Evolutionary conservation across 2,797 vertebrate genomes (phyloP).

Genomic region (Thamnophis elegans): DNA sequence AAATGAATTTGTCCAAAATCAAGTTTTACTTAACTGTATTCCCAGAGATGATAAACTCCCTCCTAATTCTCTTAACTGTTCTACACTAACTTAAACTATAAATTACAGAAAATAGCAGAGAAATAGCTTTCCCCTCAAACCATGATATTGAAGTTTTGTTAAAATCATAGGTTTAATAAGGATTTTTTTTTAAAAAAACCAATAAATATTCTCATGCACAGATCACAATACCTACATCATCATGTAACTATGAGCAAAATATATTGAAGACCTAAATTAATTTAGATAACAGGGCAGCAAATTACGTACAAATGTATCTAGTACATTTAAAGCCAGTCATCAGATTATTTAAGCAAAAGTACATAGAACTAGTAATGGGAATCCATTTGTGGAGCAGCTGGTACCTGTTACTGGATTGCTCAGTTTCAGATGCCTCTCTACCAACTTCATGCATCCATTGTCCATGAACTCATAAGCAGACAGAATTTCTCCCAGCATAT

Average conservation of each 20-base stretch:
- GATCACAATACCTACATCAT: neutral
- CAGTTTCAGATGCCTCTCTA: constrained; percentile 82
- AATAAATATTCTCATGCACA: neutral
- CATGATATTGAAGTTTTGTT: neutral
- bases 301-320: neutral
- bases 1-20: neutral
- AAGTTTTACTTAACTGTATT: neutral
- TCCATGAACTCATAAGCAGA: constrained; percentile 96
- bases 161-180: neutral
- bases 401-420: constrained; percentile 85
- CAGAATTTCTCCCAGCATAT: constrained; percentile 91
- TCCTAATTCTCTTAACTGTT: neutral
- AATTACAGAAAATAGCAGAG: neutral
- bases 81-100: neutral
- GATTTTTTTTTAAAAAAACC: neutral
- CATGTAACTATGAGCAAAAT: neutral
- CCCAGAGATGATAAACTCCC: neutral
- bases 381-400: neutral
- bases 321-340: neutral
- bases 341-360: neutral
- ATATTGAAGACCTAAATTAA: neutral
- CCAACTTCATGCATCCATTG: constrained; percentile 84
- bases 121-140: neutral
- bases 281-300: neutral
- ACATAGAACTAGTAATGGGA: neutral